Evolutionary conservation across 2,888 invertebrate genomes (phyloP).

Genomic region (Eremobia ochroleuca): DNA sequence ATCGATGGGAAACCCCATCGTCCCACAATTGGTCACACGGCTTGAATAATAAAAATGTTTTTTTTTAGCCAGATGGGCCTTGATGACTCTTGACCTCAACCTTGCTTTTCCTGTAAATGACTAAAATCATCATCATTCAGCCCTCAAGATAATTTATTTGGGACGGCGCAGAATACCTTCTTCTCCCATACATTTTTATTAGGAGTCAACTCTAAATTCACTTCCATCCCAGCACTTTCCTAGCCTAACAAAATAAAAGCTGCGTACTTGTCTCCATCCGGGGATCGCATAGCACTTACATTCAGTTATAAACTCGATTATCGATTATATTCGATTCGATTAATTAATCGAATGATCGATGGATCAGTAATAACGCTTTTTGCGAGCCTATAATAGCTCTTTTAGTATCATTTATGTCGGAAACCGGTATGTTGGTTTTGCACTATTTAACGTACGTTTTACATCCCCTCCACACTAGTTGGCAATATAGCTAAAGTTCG

Average conservation of each 20-base stretch:
- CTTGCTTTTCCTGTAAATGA: too few species aligned
- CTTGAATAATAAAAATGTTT: too few species aligned
- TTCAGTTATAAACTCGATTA: conserved; percentile 26
- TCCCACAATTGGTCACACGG: too few species aligned
- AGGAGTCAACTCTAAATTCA: background rate
- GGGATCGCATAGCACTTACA: background rate
- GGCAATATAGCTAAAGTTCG: background rate
- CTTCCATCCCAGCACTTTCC: background rate
- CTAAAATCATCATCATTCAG: too few species aligned
- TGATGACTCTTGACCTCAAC: too few species aligned
- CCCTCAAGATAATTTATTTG: too few species aligned
- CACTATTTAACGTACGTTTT: conserved; percentile 36
- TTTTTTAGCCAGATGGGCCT: too few species aligned
- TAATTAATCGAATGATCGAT: conserved; percentile 55
- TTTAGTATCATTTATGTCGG: conserved; percentile 36
- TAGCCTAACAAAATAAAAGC: background rate
- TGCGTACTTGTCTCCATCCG: background rate
- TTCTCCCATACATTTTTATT: too few species aligned
- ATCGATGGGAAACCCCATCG: too few species aligned
- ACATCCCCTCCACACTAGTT: background rate
- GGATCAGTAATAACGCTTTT: conserved; percentile 48
- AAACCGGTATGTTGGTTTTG: conserved; percentile 48
- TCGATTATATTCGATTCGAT: conserved; percentile 42
- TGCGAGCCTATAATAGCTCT: conserved; percentile 32
- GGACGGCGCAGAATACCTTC: too few species aligned